A percentile compares a stretch with the other conserved stretches of the same genome.
These are phyloP conservation scores for Oreochromis niloticus DNA, from an alignment of 2,113 vertebrate species.

Conservation along the genomic window DNA sequence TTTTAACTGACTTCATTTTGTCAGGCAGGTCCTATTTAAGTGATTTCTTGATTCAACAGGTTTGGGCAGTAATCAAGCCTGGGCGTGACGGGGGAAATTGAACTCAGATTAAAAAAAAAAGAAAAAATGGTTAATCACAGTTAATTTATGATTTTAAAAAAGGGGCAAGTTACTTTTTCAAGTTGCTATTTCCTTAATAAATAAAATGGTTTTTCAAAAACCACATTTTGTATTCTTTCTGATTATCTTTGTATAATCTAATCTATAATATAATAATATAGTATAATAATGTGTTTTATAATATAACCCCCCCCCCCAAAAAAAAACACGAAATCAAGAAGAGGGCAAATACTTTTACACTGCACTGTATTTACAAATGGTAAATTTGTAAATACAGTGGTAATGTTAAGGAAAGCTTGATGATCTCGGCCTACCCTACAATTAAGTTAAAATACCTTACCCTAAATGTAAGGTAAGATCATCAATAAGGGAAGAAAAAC, in stretches of 20 bases:
- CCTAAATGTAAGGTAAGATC: background rate
- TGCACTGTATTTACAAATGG: background rate
- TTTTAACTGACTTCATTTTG: fast-evolving
- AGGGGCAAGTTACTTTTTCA: background rate
- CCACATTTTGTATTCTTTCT: background rate
- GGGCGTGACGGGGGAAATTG: background rate
- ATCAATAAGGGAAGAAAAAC: no score
- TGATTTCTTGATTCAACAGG: background rate
- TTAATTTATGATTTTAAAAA: fast-evolving
- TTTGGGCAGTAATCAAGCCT: background rate
- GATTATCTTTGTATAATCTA: background rate
- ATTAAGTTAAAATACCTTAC: background rate
- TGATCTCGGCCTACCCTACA: background rate
- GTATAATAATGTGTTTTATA: background rate
- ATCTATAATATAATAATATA: background rate
- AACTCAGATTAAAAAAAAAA: background rate
- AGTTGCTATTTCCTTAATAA: background rate
- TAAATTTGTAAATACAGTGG: background rate
- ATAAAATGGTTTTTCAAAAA: background rate
- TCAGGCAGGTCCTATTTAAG: background rate
- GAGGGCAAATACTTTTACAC: background rate
- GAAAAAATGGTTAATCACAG: fast-evolving
- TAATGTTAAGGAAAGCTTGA: background rate
- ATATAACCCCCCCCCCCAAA: background rate
- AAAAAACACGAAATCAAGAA: fast-evolving